Conservation (phyloP, 2,888 invertebrate genomes). For the Sialis lutaria region DNA sequence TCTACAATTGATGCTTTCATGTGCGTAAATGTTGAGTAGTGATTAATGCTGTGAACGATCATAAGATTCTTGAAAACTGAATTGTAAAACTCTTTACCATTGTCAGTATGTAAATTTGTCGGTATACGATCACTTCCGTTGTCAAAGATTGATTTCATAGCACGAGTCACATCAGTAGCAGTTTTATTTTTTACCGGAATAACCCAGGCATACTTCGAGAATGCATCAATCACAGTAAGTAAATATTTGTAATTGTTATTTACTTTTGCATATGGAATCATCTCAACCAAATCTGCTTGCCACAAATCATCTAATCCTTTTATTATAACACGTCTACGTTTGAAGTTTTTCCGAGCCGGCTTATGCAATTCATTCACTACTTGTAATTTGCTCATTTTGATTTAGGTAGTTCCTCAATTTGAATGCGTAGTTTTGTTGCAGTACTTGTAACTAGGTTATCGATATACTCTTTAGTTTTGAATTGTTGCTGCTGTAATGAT, state of each 20-base stretch:
- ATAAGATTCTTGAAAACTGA: slow-evolving; percentile 13
- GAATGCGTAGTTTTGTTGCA: no score
- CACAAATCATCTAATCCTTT: slow-evolving; percentile 22
- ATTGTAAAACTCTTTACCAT: slow-evolving; percentile 17
- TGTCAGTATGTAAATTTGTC: slow-evolving; percentile 16
- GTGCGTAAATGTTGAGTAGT: neutral
- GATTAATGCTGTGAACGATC: slow-evolving; percentile 8
- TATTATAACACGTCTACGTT: slow-evolving; percentile 16
- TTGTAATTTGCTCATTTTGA: neutral
- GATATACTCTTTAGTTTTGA: no score
- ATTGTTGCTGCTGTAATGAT: no score
- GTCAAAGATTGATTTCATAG: neutral
- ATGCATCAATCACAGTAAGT: slow-evolving; percentile 21
- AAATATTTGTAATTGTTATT: slow-evolving; percentile 19
- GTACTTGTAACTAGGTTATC: no score
- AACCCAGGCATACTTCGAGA: slow-evolving; percentile 22
- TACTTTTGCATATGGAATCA: slow-evolving; percentile 15
- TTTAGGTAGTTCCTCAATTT: neutral
- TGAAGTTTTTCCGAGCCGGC: slow-evolving; percentile 19
- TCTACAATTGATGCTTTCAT: slow-evolving; percentile 8
- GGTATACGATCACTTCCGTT: slow-evolving; percentile 5
- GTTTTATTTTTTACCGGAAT: slow-evolving; percentile 18
- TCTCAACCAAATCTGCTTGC: slow-evolving; percentile 24
- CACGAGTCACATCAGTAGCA: slow-evolving; percentile 12
- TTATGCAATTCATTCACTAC: slow-evolving; percentile 18